A percentile compares a stretch with the other conserved stretches of the same genome.
Conservation (phyloP, 2,888 invertebrate genomes). For the Oconnorella tubifera region DNA sequence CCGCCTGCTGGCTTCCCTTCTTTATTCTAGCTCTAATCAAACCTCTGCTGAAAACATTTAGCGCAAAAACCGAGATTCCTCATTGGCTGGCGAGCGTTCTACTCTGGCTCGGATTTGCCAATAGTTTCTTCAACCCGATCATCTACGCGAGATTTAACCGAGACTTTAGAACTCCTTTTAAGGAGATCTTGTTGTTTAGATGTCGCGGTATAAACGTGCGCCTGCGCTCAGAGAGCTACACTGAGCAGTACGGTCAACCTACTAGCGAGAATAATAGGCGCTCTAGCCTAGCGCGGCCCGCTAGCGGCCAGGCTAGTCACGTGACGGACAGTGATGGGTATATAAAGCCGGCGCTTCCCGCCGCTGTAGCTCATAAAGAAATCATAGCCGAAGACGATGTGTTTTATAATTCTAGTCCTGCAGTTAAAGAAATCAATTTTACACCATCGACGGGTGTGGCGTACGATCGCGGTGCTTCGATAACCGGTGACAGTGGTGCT, state of each 20-base stretch:
- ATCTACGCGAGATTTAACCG: conserved; percentile 93
- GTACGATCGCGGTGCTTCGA: no score
- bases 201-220: conserved; percentile 53
- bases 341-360: not conserved
- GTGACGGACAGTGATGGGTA: not conserved
- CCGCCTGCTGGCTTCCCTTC: conserved; percentile 91
- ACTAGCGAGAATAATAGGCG: not conserved
- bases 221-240: conserved; percentile 53
- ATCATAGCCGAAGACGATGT: not conserved
- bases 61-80: conserved; percentile 40
- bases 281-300: not conserved
- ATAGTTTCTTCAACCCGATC: conserved; percentile 89
- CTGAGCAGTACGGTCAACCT: conserved; percentile 46
- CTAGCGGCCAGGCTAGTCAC: not conserved
- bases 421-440: no score
- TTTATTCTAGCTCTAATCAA: conserved; percentile 83
- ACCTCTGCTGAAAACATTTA: conserved; percentile 49
- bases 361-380: not conserved
- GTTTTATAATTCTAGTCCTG: no score
- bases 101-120: conserved; percentile 73
- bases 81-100: conserved; percentile 43
- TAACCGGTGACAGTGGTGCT: no score
- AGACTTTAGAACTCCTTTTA: conserved; percentile 92
- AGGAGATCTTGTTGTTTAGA: conserved; percentile 77
- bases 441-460: no score